Evolutionary conservation across 2,888 invertebrate genomes (phyloP).

Genomic region (Macrophya annulata): DNA sequence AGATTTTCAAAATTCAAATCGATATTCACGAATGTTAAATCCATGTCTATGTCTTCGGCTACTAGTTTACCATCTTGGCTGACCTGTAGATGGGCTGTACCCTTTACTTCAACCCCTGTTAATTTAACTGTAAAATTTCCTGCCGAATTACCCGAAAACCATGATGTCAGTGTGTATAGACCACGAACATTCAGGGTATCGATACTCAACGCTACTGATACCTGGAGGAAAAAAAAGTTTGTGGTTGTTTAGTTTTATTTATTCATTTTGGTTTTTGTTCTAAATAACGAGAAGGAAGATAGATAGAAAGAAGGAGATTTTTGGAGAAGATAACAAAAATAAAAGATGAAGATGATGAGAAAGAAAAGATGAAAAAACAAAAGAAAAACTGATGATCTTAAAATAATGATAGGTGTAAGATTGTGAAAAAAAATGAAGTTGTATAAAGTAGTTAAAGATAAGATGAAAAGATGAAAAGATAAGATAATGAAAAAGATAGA

Average conservation of each 20-base stretch:
- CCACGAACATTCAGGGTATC: conserved; percentile 88
- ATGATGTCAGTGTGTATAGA: conserved; percentile 88
- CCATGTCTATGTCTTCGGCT: conserved; percentile 90
- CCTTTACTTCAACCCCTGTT: conserved; percentile 86
- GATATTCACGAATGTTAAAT: conserved; percentile 88
- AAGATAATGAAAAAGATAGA: background rate
- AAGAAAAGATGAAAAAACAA: background rate
- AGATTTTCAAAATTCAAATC: conserved; percentile 92
- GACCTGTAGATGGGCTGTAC: conserved; percentile 87
- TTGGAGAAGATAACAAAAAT: too few species aligned
- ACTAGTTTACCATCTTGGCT: conserved; percentile 88
- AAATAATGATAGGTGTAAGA: background rate
- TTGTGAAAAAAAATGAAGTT: background rate
- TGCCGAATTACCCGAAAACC: conserved; percentile 84
- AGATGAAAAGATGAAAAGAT: background rate
- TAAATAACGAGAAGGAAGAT: too few species aligned
- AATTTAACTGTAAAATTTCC: conserved; percentile 91
- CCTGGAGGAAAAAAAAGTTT: conserved; percentile 80
- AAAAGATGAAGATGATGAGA: too few species aligned
- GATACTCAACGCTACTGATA: conserved; percentile 87
- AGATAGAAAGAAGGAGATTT: too few species aligned
- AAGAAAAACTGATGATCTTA: background rate
- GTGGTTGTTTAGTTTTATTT: too few species aligned
- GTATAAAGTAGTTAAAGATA: too few species aligned
- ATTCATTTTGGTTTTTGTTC: too few species aligned